These are phyloP conservation scores for Cirrhinus molitorella DNA, from an alignment of 2,797 vertebrate genomes.

Conservation along the genomic window DNA sequence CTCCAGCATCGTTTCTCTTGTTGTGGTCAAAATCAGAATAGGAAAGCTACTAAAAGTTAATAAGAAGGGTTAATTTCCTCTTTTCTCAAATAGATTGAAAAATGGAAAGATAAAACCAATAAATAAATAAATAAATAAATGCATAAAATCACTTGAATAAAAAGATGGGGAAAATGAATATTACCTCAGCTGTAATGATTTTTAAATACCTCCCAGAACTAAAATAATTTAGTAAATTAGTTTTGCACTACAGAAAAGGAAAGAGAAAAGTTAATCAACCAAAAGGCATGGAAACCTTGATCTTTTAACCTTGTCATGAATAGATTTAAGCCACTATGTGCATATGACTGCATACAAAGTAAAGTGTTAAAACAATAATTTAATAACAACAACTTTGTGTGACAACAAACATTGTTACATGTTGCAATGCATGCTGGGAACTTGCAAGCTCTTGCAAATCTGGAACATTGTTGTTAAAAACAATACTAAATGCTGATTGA, in stretches of 20 bases:
- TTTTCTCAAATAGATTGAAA: not conserved
- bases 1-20: constrained; percentile 22
- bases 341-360: not conserved
- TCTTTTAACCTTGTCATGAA: not conserved
- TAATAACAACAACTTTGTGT: not conserved
- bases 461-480: no score
- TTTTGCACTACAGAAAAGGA: not conserved
- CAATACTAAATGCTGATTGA: no score
- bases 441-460: no score
- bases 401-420: no score
- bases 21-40: constrained; percentile 13
- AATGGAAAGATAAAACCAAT: not conserved
- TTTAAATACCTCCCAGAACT: not conserved
- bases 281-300: not conserved
- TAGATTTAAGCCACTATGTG: not conserved
- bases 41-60: not conserved
- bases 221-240: not conserved
- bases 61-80: not conserved
- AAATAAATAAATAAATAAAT: no score
- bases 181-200: not conserved
- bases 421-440: no score
- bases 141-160: not conserved
- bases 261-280: not conserved
- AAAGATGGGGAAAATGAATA: not conserved
- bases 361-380: not conserved